Percentiles rank a stretch among this genome's conserved stretches.
Evolutionary conservation across 1,140 invertebrate species (phyloP).

Genomic region (Aleiodes sp.): DNA sequence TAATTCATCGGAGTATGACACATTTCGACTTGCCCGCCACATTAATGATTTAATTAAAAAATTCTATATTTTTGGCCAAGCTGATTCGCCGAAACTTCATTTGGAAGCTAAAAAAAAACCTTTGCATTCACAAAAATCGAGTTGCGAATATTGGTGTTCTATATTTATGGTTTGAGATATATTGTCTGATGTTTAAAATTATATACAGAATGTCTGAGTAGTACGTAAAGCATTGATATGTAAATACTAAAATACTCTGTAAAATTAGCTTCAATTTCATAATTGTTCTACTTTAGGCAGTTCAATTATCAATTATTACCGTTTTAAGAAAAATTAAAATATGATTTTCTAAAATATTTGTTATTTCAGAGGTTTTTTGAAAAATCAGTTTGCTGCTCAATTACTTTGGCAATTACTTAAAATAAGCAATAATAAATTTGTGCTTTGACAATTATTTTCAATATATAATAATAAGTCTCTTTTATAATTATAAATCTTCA

Average conservation of each 20-base stretch:
- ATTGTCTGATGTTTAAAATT: too few species aligned
- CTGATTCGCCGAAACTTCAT: too few species aligned
- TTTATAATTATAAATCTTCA: not conserved
- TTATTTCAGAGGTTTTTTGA: not conserved
- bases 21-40: too few species aligned
- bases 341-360: not conserved
- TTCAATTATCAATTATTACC: not conserved
- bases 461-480: not conserved
- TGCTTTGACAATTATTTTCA: not conserved
- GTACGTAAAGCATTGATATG: conserved; percentile 12
- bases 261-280: not conserved
- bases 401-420: conserved; percentile 21
- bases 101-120: too few species aligned
- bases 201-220: not conserved
- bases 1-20: too few species aligned
- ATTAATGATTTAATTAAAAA: too few species aligned
- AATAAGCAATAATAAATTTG: conserved; percentile 18
- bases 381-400: not conserved
- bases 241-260: not conserved
- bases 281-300: not conserved
- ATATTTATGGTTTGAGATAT: too few species aligned
- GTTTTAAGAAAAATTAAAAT: not conserved
- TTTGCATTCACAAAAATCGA: too few species aligned
- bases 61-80: too few species aligned
- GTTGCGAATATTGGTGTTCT: too few species aligned